Evolutionary conservation across 2,113 vertebrate genomes (phyloP).

Genomic region (Hoplias malabaricus): DNA sequence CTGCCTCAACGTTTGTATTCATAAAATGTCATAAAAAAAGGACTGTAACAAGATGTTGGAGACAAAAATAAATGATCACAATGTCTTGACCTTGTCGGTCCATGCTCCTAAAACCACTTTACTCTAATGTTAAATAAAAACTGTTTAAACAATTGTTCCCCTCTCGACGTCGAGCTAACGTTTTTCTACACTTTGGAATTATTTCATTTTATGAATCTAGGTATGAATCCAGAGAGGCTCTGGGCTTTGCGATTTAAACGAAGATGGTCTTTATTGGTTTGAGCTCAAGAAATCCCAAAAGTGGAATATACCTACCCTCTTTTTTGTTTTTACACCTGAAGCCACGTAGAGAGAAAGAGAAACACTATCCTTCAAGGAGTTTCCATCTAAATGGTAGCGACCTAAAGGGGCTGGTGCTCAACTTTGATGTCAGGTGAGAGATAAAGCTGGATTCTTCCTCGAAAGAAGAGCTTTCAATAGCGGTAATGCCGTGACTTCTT

Average conservation of each 20-base stretch:
- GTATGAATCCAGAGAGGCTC: constrained; percentile 74
- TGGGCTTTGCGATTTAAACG: constrained; percentile 72
- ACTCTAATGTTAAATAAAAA: constrained; percentile 27
- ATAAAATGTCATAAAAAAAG: background rate
- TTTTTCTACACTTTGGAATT: constrained; percentile 75
- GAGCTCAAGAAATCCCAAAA: constrained; percentile 68
- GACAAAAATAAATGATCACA: constrained; percentile 51
- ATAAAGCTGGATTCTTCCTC: constrained; percentile 15
- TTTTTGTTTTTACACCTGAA: constrained; percentile 61
- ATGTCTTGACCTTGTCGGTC: constrained; percentile 50
- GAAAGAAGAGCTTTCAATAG: background rate
- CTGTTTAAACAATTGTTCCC: constrained; percentile 58
- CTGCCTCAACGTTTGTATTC: constrained; percentile 59
- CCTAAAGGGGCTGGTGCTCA: constrained; percentile 62
- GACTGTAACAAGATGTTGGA: constrained; percentile 52
- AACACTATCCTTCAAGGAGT: constrained; percentile 68
- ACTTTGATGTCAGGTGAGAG: constrained; percentile 69
- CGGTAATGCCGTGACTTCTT: background rate
- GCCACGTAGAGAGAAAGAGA: constrained; percentile 59
- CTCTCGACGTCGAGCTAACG: constrained; percentile 61
- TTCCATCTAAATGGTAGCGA: constrained; percentile 68
- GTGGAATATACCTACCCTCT: constrained; percentile 71
- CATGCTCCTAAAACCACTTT: constrained; percentile 61
- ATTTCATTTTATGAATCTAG: constrained; percentile 77
- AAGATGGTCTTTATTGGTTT: constrained; percentile 76